A percentile compares a stretch with the other conserved stretches of the same genome.
These are phyloP conservation scores for Oxyruncus cristatus DNA, from an alignment of 2,113 vertebrate species.

Conservation along the genomic window DNA sequence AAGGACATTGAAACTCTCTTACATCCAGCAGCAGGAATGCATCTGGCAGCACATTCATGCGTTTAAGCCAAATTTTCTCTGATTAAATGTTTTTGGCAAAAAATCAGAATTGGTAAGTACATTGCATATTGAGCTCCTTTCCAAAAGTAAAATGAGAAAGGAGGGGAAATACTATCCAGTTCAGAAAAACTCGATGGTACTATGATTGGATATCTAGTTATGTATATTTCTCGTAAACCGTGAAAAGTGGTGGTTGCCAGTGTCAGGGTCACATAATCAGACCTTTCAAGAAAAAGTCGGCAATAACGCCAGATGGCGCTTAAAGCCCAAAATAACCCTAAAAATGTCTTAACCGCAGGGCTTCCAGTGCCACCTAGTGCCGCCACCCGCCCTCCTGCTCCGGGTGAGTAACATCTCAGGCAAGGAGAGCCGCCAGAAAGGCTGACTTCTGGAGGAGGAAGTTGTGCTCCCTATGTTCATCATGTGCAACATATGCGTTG, in stretches of 20 bases:
- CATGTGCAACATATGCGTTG: not conserved
- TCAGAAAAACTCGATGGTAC: not conserved
- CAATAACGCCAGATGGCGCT: conserved; percentile 36
- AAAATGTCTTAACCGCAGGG: not conserved
- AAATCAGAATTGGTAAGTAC: not conserved
- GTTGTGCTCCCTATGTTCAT: not conserved
- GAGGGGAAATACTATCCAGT: not conserved
- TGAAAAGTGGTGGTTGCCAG: not conserved
- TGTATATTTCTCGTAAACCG: not conserved
- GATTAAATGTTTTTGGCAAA: not conserved
- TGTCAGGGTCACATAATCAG: not conserved
- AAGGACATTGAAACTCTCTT: not conserved
- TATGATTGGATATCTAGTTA: not conserved
- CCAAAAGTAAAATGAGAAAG: not conserved
- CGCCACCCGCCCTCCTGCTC: not conserved
- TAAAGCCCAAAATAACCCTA: not conserved
- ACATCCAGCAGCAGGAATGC: not conserved
- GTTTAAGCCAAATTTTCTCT: not conserved
- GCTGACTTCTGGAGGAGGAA: not conserved
- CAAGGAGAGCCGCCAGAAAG: not conserved
- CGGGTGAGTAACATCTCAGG: rapidly evolving
- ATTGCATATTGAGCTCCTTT: not conserved
- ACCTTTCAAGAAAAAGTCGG: not conserved
- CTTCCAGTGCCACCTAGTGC: conserved; percentile 57
- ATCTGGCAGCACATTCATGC: not conserved